Evolutionary conservation across 1,140 invertebrate species (phyloP), one percentile per base, ranked within the genome.

Genomic region (Archegozetes longisetosus): DNA sequence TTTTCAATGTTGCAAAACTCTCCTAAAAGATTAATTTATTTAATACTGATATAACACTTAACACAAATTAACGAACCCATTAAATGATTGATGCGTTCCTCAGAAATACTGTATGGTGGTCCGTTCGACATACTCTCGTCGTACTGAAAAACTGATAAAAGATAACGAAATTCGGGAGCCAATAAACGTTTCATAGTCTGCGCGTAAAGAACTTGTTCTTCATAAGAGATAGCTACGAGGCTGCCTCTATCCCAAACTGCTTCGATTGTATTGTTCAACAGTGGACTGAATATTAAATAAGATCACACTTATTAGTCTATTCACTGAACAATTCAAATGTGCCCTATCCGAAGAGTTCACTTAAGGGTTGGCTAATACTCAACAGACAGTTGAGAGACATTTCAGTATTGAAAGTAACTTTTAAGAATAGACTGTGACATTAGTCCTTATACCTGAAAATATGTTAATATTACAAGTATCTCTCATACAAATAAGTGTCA

Each of bases 221-320:
- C 32, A 20, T 60, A 50, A 24, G 58, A 53, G 25, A 60, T 60
- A 25, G 58, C 53, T 9, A 49, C 58, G 40, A 60, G 53, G 29
- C 50, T 51, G 17, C 58, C 58, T 29, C 58, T 26, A 49, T 60
- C 58, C 58, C 58, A 60, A 27, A 60, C 58, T 25, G 28, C 23
- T 1, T 60, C 58, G 17, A 60, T 47, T 6, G 27, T 53, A 17
- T 28, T 22, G 20, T 60, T 60, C 6, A 60, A 25, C 22, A 40
- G n/a, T 26, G 28, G 29, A 60, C 58, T 60, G n/a, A n/a, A n/a
- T n/a, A n/a, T n/a, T n/a, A n/a, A n/a, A n/a, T n/a, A n/a, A n/a
- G n/a, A n/a, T n/a, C n/a, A n/a, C n/a, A n/a, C n/a, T 12, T 9
- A 24, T 12, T 51, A 20, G 23, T 51, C 20, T 51, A 12, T 12